Evolutionary conservation across 2,888 invertebrate genomes (phyloP).

Genomic region (Beris morrisii): DNA sequence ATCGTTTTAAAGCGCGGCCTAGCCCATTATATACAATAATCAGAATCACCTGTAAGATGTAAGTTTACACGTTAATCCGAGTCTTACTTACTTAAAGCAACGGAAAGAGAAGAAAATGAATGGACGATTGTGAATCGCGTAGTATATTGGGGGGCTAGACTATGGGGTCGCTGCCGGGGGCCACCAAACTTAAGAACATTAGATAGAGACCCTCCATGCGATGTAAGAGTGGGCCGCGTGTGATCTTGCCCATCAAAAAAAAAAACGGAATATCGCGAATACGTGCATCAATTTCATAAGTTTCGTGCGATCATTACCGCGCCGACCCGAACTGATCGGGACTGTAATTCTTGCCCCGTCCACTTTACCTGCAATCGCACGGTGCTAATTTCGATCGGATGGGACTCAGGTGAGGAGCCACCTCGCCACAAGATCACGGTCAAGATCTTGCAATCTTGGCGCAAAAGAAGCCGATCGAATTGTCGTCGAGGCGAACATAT

Average conservation of each 20-base stretch:
- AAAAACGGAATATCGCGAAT: constrained; percentile 24
- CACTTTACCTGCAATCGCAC: constrained; percentile 2
- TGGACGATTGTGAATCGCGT: constrained; percentile 27
- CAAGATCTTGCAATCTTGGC: constrained; percentile 15
- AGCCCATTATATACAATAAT: constrained; percentile 36
- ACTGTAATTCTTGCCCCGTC: background rate
- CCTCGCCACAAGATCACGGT: constrained; percentile 21
- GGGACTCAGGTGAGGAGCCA: background rate
- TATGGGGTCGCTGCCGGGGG: constrained; percentile 12
- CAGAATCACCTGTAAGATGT: constrained; percentile 31
- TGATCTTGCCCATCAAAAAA: constrained; percentile 12
- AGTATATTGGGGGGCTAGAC: constrained; percentile 14
- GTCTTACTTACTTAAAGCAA: constrained; percentile 3
- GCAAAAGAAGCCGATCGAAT: background rate
- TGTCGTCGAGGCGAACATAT: background rate
- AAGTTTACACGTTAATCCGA: constrained; percentile 7
- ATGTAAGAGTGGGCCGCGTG: constrained; percentile 10
- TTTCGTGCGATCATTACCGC: background rate
- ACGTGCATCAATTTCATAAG: constrained; percentile 17
- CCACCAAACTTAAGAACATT: background rate
- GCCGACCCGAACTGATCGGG: background rate
- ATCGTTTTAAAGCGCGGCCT: constrained; percentile 31
- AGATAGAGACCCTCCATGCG: constrained; percentile 6
- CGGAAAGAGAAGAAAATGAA: constrained; percentile 21
- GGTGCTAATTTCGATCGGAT: constrained; percentile 8